Base-by-base conservation (phyloP, 2,797 vertebrate genomes). In the Halcyon badia region DNA sequence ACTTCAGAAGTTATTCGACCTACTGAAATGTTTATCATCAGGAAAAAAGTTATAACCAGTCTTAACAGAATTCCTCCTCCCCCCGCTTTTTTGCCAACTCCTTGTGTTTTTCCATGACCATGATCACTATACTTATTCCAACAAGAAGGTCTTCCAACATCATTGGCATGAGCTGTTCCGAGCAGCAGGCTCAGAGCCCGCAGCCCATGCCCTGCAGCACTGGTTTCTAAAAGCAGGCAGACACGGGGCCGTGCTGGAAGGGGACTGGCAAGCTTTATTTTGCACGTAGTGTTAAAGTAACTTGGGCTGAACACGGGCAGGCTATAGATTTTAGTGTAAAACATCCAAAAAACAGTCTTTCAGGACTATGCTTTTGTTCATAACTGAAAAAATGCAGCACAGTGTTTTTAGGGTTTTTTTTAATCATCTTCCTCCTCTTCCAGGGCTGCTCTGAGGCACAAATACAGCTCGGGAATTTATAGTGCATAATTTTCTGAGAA, bases 1-100 rank as follows among this genome's bases (percentile, higher is more conserved):
- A 60, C 20, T 26, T 49, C 8, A 65, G 58, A 82, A n/a, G 3
- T 70, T 72, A 52, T 75, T 14, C 18, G 21, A 68, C 8, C 31
- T 26, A 56, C 30, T 72, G 13, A 78, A 72, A 52, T 44, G 35
- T 35, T n/a, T 57, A 42, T 19, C 14, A 70, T 22, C 35, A 65
- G 19, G 25, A 71, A 58, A 52, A 42, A 35, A 6, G 9, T 13
- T 42, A 65, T 37, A 54, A 66, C 9, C 8, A 8, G 21, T 35
- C 39, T 68, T 28, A 42, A 61, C 4, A 66, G 68, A 48, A n/a
- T 6, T 4, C 5, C 2, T 9, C 25, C 10, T 46, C 3, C 2
- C 12, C 5, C 1, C 4, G 16, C 0, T 6, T 52, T 57, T 69
- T 54, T 37, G 24, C 7, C 31, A 54, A 10, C 8, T 72, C n/a